Base-by-base conservation (phyloP, 2,113 vertebrate species). In the Oceanites oceanicus region DNA sequence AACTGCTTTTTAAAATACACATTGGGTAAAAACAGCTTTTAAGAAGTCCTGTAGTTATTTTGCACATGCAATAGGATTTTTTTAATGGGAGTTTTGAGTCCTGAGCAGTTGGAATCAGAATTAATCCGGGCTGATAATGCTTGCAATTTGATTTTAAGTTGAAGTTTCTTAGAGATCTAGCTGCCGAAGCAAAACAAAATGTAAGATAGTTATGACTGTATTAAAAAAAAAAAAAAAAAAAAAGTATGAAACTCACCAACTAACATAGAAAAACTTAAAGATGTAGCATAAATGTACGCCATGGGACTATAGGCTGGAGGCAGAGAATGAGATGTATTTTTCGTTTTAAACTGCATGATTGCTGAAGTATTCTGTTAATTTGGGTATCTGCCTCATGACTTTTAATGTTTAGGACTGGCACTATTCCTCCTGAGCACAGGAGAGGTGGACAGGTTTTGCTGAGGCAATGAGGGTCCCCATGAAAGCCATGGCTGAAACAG, bases 11-110 rank as follows among this genome's bases (percentile, higher is more conserved):
- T 61, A 78, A 90, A 91, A 85, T 53, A 32, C 34, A 42, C 34
- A 23, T 3, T 65, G 30, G 27, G 11, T 26, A 82, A 87, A 95
- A 81, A 4, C 26, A 67, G n/a, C 18, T 77, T 71, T 80, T 45
- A 20, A 88, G 25, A 79, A 92, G 50, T 47, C 65, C 47, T 73
- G 25, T 40, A 18, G 49, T 66, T 71, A 81, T 80, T 88, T 86
- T 91, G 29, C 47, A 83, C 22, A 44, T 15, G 15, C 6, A 86
- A 50, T 18, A 80, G 23, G 23, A 67, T 62, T 62, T 87, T 45
- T 92, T 89, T 77, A 52, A 72, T 61, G 34, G 25, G 40, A 93
- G 9, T 73, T 90, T 87, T 78, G 49, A 79, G 40, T 72, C 53
- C 32, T 65, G 30, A 85, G 44, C 4, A 49, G 15, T 15, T 78